A percentile compares a stretch with the other conserved stretches of the same genome.
Evolutionary conservation across 2,113 vertebrate species (phyloP).

Genomic region (Cyphomyrus discorhynchus): DNA sequence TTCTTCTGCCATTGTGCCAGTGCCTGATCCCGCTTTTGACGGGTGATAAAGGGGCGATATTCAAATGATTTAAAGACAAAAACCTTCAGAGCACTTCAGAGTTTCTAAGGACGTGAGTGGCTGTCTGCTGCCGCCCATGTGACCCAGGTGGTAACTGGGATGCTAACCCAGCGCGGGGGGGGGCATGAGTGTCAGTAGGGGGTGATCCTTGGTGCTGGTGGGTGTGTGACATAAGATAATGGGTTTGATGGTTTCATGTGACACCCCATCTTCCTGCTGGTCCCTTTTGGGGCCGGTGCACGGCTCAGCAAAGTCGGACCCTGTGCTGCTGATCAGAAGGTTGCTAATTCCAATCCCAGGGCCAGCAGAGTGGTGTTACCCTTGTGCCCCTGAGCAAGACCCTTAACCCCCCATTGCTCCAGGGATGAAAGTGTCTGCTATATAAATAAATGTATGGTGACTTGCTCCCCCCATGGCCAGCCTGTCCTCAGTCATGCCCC

Average conservation of each 20-base stretch:
- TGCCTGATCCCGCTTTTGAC: not conserved
- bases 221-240: not conserved
- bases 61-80: not conserved
- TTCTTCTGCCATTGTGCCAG: not conserved
- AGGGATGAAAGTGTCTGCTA: not conserved
- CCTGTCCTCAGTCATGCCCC: constrained; percentile 27
- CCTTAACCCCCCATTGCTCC: not conserved
- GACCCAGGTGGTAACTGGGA: not conserved
- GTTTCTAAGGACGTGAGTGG: not conserved
- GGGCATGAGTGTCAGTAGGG: not conserved
- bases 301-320: not conserved
- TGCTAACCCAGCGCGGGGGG: not conserved
- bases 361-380: not conserved
- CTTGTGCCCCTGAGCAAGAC: not conserved
- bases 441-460: not conserved
- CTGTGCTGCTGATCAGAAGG: not conserved
- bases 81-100: not conserved
- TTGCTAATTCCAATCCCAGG: not conserved
- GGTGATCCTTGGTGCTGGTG: not conserved
- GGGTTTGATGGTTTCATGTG: not conserved
- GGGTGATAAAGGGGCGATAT: not conserved
- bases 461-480: not conserved
- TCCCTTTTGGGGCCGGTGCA: not conserved
- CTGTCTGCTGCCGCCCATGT: not conserved
- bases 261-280: not conserved